phyloP scores from a whole-genome alignment of 2,113 vertebrate species.

The Anguilla rostrata region DNA sequence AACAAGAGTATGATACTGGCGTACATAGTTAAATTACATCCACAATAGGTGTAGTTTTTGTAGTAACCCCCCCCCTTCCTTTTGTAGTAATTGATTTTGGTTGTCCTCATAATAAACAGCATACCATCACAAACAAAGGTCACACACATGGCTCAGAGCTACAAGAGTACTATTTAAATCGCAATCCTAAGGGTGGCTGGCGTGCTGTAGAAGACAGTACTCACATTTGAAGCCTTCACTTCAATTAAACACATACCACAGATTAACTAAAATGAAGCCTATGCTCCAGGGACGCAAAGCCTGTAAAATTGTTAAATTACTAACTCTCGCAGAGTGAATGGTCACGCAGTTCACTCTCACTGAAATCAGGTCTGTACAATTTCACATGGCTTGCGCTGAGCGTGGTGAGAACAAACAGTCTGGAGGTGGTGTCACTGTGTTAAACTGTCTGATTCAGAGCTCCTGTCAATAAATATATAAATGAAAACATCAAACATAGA shows the following conservation, averaged over 20 bases:
- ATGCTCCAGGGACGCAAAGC: background rate
- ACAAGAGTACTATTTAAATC: background rate
- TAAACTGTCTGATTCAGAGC: background rate
- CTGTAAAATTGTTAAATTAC: background rate
- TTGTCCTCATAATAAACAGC: too few species aligned
- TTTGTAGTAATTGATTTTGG: too few species aligned
- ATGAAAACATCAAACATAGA: background rate
- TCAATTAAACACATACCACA: background rate
- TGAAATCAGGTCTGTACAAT: slow-evolving; percentile 3
- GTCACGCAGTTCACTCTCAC: background rate
- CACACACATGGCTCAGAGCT: background rate
- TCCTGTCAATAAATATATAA: background rate
- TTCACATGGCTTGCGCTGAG: background rate
- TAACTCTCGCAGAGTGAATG: background rate
- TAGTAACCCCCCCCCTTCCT: too few species aligned
- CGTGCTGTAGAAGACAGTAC: background rate
- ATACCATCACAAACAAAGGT: background rate
- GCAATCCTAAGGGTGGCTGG: background rate
- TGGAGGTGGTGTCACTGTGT: background rate
- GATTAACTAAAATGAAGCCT: background rate
- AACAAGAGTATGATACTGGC: too few species aligned
- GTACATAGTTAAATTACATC: too few species aligned
- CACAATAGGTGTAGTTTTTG: too few species aligned
- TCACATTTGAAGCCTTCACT: background rate
- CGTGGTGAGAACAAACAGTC: background rate